These are phyloP conservation scores for Elephas maximus DNA, from an alignment of 2,113 vertebrate species.

Conservation along the genomic window DNA sequence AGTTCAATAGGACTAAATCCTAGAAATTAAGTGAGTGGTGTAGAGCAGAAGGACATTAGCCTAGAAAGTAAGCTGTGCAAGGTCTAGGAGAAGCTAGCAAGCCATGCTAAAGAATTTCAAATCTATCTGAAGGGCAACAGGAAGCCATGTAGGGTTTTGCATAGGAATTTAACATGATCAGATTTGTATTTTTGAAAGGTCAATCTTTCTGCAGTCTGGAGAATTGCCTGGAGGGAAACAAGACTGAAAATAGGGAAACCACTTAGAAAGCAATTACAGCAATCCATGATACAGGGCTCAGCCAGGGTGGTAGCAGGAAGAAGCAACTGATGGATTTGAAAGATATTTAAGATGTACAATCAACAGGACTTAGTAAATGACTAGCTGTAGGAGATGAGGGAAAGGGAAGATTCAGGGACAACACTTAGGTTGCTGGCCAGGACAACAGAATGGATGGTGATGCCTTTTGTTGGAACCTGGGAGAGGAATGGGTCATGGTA, in stretches of 20 bases:
- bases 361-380: background rate
- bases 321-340: background rate
- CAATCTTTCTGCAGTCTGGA: background rate
- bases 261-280: background rate
- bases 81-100: background rate
- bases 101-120: background rate
- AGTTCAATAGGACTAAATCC: background rate
- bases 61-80: background rate
- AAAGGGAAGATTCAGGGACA: background rate
- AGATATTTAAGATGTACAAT: background rate
- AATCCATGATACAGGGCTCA: background rate
- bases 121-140: background rate
- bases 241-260: slow-evolving; percentile 30
- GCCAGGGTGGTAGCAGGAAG: background rate
- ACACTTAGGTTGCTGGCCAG: background rate
- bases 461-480: background rate
- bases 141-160: slow-evolving; percentile 35
- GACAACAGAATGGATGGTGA: background rate
- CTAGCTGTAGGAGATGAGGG: background rate
- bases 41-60: background rate
- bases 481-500: background rate
- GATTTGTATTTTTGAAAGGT: slow-evolving; percentile 52
- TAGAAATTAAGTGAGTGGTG: background rate
- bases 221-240: slow-evolving; percentile 23
- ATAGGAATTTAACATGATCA: slow-evolving; percentile 32